A percentile compares a stretch with the other conserved stretches of the same genome.
Evolutionary conservation across 2,113 vertebrate genomes (phyloP).

Genomic region (Tychaedon coryphoeus): DNA sequence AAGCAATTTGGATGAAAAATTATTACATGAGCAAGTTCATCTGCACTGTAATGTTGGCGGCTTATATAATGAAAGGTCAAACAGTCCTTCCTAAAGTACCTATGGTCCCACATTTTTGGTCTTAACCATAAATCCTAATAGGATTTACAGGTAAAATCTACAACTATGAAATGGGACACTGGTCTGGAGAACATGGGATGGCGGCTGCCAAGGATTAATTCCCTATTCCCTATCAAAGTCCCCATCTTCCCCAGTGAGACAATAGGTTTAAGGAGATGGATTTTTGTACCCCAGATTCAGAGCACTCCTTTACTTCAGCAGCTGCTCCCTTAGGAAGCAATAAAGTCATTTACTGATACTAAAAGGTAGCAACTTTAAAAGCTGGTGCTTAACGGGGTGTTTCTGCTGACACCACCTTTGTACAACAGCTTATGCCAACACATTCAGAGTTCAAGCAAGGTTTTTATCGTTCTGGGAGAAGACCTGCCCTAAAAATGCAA

Average conservation of each 20-base stretch:
- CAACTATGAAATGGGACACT: neutral
- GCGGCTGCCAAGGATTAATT: fast-evolving
- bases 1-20: neutral
- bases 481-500: neutral
- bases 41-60: neutral
- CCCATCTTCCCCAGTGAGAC: neutral
- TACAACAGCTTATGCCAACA: neutral
- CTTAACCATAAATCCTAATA: fast-evolving
- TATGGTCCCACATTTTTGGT: neutral
- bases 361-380: neutral
- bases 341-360: neutral
- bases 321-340: neutral
- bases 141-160: neutral
- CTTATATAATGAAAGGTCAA: neutral
- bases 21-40: neutral
- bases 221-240: too few relatives aligned
- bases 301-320: neutral
- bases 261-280: fast-evolving
- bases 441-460: fast-evolving
- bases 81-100: neutral
- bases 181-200: fast-evolving
- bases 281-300: neutral
- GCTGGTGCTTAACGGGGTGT: neutral
- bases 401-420: neutral
- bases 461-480: neutral